Percentiles rank a stretch among this genome's conserved stretches.
Evolutionary conservation across 2,113 vertebrate genomes (phyloP).

Genomic region (Jacana jacana): DNA sequence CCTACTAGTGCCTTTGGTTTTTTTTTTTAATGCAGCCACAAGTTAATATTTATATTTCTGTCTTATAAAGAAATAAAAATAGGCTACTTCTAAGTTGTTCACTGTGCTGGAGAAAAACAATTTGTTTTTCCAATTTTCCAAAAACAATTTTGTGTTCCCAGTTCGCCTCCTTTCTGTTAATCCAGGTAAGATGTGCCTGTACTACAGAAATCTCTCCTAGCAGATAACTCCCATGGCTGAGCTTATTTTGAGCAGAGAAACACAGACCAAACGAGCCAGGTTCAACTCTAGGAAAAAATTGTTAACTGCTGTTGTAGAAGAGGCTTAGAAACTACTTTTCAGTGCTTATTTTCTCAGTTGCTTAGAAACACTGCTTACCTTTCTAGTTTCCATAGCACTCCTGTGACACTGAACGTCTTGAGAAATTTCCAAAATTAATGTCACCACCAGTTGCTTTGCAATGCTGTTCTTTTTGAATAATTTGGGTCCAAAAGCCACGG

Average conservation of each 20-base stretch:
- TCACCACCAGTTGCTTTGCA: not conserved
- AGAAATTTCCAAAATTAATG: not conserved
- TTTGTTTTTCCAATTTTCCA: not conserved
- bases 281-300: not conserved
- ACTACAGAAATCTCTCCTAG: not conserved
- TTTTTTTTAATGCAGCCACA: not conserved
- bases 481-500: not conserved
- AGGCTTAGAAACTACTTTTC: not conserved
- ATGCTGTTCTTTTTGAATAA: not conserved
- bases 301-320: not conserved
- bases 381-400: constrained; percentile 38
- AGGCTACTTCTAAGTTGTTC: not conserved
- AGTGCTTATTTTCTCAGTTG: constrained; percentile 24
- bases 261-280: not conserved
- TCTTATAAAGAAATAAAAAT: not conserved
- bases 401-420: not conserved
- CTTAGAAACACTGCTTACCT: constrained; percentile 36
- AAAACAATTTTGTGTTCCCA: not conserved
- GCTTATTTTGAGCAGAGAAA: not conserved
- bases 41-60: not conserved
- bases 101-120: not conserved
- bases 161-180: not conserved
- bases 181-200: not conserved
- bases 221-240: not conserved
- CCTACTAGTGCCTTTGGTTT: not conserved